phyloP scores from a whole-genome alignment of 1,140 invertebrate genomes.

The Meteorus sp. region DNA sequence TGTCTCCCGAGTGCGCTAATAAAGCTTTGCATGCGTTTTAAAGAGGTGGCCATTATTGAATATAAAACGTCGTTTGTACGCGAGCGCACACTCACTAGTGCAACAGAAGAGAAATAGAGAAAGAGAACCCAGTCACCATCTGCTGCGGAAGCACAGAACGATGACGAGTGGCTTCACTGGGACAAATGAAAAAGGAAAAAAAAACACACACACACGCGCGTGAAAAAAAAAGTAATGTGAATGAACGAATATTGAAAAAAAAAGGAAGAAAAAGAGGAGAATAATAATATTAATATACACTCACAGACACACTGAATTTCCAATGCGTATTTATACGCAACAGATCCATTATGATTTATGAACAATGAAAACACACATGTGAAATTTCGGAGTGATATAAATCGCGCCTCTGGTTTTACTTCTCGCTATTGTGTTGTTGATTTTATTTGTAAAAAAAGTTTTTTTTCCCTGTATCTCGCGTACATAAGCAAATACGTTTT shows the following conservation, averaged over 20 bases:
- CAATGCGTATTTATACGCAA: constrained; percentile 11
- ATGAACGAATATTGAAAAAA: not conserved
- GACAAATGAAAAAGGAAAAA: constrained; percentile 14
- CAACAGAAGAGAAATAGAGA: not conserved
- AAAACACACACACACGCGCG: too few relatives aligned
- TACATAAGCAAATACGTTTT: too few relatives aligned
- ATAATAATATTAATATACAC: too few relatives aligned
- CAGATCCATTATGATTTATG: constrained; percentile 4
- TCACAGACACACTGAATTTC: not conserved
- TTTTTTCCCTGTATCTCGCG: not conserved
- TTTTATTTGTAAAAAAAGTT: not conserved
- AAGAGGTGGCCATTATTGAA: constrained; percentile 17
- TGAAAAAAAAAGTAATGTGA: not conserved
- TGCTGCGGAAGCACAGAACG: constrained; percentile 22
- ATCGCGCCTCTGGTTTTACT: constrained; percentile 19
- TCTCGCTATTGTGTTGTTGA: too few relatives aligned
- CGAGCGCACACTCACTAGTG: not conserved
- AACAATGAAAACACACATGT: constrained; percentile 14
- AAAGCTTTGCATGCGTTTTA: constrained; percentile 17
- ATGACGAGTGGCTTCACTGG: constrained; percentile 22
- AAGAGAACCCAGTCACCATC: constrained; percentile 18
- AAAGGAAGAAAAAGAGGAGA: not conserved
- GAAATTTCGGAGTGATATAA: constrained; percentile 18
- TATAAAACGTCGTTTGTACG: not conserved
- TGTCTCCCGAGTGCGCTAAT: constrained; percentile 14